A percentile compares a stretch with the other conserved stretches of the same genome.
phyloP scores from a whole-genome alignment of 2,113 vertebrate species.

The Calidris pygmaea region DNA sequence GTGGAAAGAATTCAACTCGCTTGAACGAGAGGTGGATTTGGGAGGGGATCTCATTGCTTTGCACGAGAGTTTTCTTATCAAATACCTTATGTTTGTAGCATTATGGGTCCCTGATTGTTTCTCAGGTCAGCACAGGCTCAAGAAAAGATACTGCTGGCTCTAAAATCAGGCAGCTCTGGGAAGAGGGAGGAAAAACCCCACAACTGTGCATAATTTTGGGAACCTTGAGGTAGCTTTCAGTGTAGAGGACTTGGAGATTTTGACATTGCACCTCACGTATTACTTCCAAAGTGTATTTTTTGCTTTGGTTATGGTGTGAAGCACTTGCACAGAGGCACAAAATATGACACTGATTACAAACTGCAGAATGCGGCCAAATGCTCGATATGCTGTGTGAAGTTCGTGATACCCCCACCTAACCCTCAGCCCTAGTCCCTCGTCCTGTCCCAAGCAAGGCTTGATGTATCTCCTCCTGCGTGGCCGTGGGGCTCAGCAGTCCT shows the following conservation, averaged over 20 bases:
- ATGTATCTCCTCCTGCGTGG: neutral
- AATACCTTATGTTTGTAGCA: neutral
- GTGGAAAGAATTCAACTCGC: constrained; percentile 30
- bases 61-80: constrained; percentile 17
- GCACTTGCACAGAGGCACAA: neutral
- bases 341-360: neutral
- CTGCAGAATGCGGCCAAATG: neutral
- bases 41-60: constrained; percentile 21
- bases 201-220: neutral
- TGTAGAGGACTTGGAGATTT: neutral
- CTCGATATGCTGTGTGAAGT: fast-evolving
- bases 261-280: neutral
- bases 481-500: neutral
- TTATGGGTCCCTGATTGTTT: neutral
- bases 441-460: neutral
- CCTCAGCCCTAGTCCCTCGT: neutral
- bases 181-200: neutral
- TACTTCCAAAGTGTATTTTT: neutral
- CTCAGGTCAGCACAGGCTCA: neutral
- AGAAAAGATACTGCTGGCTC: neutral
- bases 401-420: neutral
- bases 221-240: neutral
- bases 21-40: constrained; percentile 1
- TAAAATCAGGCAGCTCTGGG: neutral
- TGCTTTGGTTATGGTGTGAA: neutral